These are phyloP conservation scores for Slavum lentiscoides DNA, from an alignment of 2,888 invertebrate genomes.

Conservation along the genomic window DNA sequence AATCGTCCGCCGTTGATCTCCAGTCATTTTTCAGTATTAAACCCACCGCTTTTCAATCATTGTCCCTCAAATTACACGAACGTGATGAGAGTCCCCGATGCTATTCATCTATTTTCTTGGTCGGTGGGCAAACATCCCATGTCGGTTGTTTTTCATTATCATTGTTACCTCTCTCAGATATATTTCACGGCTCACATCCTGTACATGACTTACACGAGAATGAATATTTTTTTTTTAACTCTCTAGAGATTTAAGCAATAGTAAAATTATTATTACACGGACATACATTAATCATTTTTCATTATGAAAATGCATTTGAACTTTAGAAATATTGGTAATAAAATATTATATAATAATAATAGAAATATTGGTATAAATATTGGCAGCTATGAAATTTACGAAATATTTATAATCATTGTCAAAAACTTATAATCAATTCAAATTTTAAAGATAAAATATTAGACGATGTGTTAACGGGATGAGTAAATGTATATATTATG, in stretches of 20 bases:
- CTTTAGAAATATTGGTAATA: too few species aligned
- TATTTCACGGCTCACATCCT: conserved; percentile 11
- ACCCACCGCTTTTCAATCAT: conserved; percentile 52
- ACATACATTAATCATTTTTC: not conserved
- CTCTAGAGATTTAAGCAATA: not conserved
- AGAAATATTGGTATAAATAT: too few species aligned
- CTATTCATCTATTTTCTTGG: conserved; percentile 39
- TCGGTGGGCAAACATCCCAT: not conserved
- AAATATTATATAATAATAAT: too few species aligned
- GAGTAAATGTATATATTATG: too few species aligned
- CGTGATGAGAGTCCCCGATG: conserved; percentile 52
- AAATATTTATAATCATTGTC: too few species aligned
- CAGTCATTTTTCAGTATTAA: conserved; percentile 50
- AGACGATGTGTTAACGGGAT: too few species aligned
- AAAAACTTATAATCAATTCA: too few species aligned
- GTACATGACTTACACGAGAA: conserved; percentile 2
- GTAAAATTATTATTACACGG: not conserved
- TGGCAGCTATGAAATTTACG: too few species aligned
- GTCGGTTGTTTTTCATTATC: conserved; percentile 42
- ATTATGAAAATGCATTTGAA: not conserved
- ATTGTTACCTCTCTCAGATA: conserved; percentile 26
- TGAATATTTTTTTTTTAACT: conserved; percentile 3
- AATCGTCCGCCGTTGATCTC: conserved; percentile 34
- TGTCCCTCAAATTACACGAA: conserved; percentile 50
- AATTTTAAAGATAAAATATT: too few species aligned